Conservation (phyloP, 2,113 vertebrate genomes). For the Bambusicola thoracicus region DNA sequence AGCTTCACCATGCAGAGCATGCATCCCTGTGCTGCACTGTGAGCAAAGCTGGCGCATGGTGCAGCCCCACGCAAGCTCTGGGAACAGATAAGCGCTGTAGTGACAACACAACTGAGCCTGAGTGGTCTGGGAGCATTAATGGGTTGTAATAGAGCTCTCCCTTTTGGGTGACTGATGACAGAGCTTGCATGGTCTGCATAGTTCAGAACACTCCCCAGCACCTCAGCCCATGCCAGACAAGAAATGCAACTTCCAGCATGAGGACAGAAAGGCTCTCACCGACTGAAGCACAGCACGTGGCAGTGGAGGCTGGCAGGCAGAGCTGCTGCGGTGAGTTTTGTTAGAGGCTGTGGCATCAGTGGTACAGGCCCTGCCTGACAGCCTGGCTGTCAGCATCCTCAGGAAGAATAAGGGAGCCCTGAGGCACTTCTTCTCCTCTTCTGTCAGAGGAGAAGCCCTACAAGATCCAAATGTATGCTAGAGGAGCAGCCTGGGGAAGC, state of each 20-base stretch:
- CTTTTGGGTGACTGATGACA: background rate
- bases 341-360: background rate
- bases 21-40: rapidly evolving
- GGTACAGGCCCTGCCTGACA: background rate
- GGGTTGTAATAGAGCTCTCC: background rate
- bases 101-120: background rate
- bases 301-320: rapidly evolving
- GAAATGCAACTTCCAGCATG: background rate
- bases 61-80: background rate
- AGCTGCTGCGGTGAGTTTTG: background rate
- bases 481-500: background rate
- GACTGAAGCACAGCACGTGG: background rate
- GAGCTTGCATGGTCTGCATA: background rate
- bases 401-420: background rate
- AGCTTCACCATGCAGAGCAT: background rate
- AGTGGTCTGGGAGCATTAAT: background rate
- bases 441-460: background rate
- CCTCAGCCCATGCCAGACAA: background rate
- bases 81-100: conserved; percentile 21
- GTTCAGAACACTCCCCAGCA: background rate
- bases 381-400: background rate
- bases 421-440: background rate
- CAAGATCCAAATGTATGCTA: background rate
- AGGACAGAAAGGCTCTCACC: background rate
- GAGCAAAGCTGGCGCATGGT: background rate